phyloP scores from a whole-genome alignment of 2,113 vertebrate species.

The Crotalus helleri region DNA sequence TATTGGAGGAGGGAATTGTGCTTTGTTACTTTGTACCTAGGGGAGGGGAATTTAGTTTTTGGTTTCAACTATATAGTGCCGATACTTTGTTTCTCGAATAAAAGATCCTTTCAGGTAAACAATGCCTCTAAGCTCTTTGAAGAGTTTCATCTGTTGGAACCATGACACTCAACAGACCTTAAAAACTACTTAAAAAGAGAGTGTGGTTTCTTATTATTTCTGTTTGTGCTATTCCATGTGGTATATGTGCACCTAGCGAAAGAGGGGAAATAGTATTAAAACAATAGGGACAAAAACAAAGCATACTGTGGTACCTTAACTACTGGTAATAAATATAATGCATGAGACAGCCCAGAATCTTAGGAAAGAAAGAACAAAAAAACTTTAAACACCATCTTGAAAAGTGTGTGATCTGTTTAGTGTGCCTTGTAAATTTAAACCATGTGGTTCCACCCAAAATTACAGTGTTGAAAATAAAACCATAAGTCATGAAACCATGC shows the following conservation, averaged over 20 bases:
- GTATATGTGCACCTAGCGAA: not conserved
- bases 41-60: too few species aligned
- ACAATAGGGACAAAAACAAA: not conserved
- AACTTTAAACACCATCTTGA: conserved; percentile 74
- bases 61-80: too few species aligned
- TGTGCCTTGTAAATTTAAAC: conserved; percentile 78
- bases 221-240: not conserved
- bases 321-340: not conserved
- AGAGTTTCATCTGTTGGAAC: too few species aligned
- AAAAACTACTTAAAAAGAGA: not conserved
- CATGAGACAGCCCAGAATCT: conserved; percentile 34
- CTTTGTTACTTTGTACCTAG: too few species aligned
- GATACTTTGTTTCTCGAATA: too few species aligned
- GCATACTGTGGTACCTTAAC: not conserved
- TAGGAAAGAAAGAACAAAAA: conserved; percentile 77
- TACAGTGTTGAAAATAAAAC: conserved; percentile 74
- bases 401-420: conserved; percentile 75
- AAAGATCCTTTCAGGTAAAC: too few species aligned
- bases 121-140: too few species aligned
- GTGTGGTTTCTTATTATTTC: not conserved
- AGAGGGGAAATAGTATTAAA: not conserved
- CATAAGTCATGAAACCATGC: conserved; percentile 71
- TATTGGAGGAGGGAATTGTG: too few species aligned
- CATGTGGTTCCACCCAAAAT: conserved; percentile 76
- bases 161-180: not conserved